These are phyloP conservation scores for Volucella inanis DNA, from an alignment of 2,888 invertebrate species.

Conservation along the genomic window DNA sequence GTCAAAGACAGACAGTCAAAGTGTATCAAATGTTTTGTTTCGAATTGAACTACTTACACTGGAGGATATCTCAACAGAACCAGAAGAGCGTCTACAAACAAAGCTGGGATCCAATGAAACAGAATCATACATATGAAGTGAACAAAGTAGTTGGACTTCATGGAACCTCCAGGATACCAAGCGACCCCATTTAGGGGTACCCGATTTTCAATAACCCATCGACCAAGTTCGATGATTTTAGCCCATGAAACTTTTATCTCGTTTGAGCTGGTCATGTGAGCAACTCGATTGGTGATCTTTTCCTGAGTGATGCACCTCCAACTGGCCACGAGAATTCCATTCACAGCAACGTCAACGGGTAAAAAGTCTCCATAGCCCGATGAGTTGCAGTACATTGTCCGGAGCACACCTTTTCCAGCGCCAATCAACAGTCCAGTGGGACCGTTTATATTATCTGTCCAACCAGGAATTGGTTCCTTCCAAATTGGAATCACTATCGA, in stretches of 20 bases:
- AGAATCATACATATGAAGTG: constrained; percentile 93
- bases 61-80: constrained; percentile 93
- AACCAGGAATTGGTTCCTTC: constrained; percentile 92
- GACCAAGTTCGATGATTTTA: constrained; percentile 92
- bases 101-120: constrained; percentile 95
- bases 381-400: constrained; percentile 93
- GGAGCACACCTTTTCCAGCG: constrained; percentile 94
- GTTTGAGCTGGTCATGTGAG: constrained; percentile 91
- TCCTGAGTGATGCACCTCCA: constrained; percentile 79
- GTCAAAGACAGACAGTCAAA: neutral
- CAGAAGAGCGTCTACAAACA: constrained; percentile 91
- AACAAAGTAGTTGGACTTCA: constrained; percentile 90
- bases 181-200: constrained; percentile 94
- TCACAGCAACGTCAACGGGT: constrained; percentile 92
- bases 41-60: constrained; percentile 86
- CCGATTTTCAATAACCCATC: constrained; percentile 89
- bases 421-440: constrained; percentile 91
- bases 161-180: constrained; percentile 94
- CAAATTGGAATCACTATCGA: constrained; percentile 95
- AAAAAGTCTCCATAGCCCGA: constrained; percentile 91
- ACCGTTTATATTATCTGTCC: constrained; percentile 98
- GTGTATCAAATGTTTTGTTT: neutral
- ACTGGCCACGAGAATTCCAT: constrained; percentile 84
- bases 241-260: constrained; percentile 94
- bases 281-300: constrained; percentile 83